Percentiles rank a stretch among this genome's conserved stretches.
Conservation (phyloP, 2,797 vertebrate species). For the Tinamus major region DNA sequence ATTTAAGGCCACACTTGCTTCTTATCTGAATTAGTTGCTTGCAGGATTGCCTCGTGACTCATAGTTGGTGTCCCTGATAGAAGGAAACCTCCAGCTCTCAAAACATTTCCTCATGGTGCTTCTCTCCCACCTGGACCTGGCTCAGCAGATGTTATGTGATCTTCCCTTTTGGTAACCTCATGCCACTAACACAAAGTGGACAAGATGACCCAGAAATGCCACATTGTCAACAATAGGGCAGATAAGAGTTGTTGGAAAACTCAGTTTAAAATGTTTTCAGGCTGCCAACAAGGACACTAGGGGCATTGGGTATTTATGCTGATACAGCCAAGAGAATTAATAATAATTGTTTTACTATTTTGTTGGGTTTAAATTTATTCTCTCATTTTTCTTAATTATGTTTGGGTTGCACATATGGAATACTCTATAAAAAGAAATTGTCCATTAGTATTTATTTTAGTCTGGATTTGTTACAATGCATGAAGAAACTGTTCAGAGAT, state of each 20-base stretch:
- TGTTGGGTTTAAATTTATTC: not conserved
- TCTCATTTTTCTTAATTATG: constrained; percentile 31
- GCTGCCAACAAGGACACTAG: not conserved
- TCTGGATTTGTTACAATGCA: constrained; percentile 29
- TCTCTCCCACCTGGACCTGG: not conserved
- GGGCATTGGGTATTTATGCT: not conserved
- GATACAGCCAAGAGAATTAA: not conserved
- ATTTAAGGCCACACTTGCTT: not conserved
- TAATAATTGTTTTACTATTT: not conserved
- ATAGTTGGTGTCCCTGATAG: not conserved
- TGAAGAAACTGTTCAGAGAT: constrained; percentile 24
- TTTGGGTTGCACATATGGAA: constrained; percentile 6
- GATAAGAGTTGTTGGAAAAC: not conserved
- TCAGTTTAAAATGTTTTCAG: constrained; percentile 2
- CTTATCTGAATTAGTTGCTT: not conserved
- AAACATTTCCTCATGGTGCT: not conserved
- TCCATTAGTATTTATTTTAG: constrained; percentile 27
- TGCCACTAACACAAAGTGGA: not conserved
- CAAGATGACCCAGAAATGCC: not conserved
- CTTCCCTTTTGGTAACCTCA: not conserved
- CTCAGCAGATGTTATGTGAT: not conserved
- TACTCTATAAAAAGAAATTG: constrained; percentile 28
- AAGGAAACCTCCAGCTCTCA: not conserved
- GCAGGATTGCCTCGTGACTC: not conserved
- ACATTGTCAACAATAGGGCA: not conserved